These are phyloP conservation scores for Thymallus thymallus DNA, from an alignment of 2,113 vertebrate genomes.

Conservation along the genomic window DNA sequence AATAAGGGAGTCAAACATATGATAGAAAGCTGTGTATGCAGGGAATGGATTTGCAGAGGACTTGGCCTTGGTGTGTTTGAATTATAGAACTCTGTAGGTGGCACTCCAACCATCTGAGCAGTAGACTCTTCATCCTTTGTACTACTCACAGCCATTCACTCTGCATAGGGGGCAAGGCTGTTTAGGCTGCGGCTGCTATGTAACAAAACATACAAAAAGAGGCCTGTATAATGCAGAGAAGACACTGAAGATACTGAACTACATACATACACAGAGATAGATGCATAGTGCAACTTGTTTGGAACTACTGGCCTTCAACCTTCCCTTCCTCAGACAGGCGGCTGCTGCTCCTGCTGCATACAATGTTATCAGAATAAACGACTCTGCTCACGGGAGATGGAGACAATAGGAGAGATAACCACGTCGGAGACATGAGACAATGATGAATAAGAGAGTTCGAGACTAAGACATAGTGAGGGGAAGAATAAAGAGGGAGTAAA, in stretches of 20 bases:
- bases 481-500: background rate
- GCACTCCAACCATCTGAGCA: background rate
- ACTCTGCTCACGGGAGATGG: too few species aligned
- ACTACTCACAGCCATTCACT: too few species aligned
- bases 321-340: background rate
- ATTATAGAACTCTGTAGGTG: constrained; percentile 39
- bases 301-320: too few species aligned
- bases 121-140: background rate
- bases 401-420: too few species aligned
- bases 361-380: background rate
- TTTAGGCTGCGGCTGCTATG: too few species aligned
- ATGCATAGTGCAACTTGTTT: too few species aligned
- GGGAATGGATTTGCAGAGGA: constrained; percentile 48
- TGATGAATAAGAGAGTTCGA: background rate
- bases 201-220: too few species aligned
- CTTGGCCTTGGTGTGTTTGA: constrained; percentile 51
- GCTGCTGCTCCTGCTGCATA: background rate
- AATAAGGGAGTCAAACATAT: background rate
- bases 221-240: too few species aligned
- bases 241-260: too few species aligned
- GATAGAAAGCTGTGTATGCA: constrained; percentile 13
- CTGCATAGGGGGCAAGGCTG: too few species aligned
- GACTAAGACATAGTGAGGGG: background rate
- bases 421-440: too few species aligned
- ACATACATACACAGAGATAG: too few species aligned